Base-by-base conservation (phyloP, 2,888 invertebrate species). In the Endomychus coccineus region DNA sequence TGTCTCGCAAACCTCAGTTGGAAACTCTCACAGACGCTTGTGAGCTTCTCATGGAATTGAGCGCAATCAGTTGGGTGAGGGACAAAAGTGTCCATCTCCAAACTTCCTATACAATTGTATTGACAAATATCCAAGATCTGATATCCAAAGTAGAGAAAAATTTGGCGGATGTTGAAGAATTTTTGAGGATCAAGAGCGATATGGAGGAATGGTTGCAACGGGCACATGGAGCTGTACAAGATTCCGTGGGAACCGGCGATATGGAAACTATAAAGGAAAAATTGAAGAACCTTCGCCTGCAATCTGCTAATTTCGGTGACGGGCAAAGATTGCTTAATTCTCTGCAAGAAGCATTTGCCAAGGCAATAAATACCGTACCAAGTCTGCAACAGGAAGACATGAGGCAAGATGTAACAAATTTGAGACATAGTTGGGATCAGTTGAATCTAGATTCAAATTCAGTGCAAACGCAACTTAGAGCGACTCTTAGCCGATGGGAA, bases 131-230 rank as follows among this genome's bases (percentile, higher is more conserved):
- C 16, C 90, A 91, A 70, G 81, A 77, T 58, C 69, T 89, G 23
- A 83, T 90, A 12, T 82, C 86, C 1, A 84, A 83, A 58, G 82
- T 91, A 7, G 90, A 94, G 59, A 89, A 90, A 69, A 89, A 87
- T 62, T 69, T 94, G 0, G 84, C 87, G 0, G 91, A 92, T 61
- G 90, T 91, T 56, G 88, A 87, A 0, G 90, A 92, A 58, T 91
- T 92, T 62, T 72, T 88, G 4, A 87, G 87, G 52, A 86, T 87
- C 11, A 88, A 89, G 56, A 76, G 80, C 41, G 83, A 87, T 51
- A 73, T 92, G 50, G 81, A 86, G 46, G 74, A 78, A 40, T 95
- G 94, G 94, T 68, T 91, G 15, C 77, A 79, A 37, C 76, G 79
- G 21, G 86, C 88, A 16, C 83, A 84, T 49, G 83, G 84, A 16